Conservation (phyloP, 2,113 vertebrate species). For the Catharus bicknelli region DNA sequence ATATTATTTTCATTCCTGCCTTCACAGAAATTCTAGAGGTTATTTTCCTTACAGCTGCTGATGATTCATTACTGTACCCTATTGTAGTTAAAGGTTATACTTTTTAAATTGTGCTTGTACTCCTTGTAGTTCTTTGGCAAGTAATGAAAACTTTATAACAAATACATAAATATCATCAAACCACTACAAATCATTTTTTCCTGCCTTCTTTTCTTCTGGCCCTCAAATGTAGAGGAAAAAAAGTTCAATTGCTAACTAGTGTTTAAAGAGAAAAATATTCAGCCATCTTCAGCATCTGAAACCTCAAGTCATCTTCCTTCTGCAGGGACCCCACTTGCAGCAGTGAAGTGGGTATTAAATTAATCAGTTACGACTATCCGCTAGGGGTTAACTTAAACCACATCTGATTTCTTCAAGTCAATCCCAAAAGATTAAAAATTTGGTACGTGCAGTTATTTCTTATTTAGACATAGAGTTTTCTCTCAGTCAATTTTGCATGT, state of each 20-base stretch:
- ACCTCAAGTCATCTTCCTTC: background rate
- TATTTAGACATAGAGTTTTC: background rate
- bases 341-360: background rate
- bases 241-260: fast-evolving
- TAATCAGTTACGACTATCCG: background rate
- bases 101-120: background rate
- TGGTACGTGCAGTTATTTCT: background rate
- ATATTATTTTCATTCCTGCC: background rate
- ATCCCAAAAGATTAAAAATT: background rate
- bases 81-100: background rate
- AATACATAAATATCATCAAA: background rate
- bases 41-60: background rate
- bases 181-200: background rate
- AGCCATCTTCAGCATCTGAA: background rate
- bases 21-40: background rate
- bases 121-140: background rate
- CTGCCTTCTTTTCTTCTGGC: background rate
- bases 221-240: background rate
- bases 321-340: background rate
- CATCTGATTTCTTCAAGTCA: background rate
- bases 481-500: background rate
- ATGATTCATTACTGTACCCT: background rate
- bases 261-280: background rate
- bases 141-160: background rate
- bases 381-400: background rate